A percentile compares a stretch with the other conserved stretches of the same genome.
These are phyloP conservation scores for Sylvia borin DNA, from an alignment of 2,797 vertebrate species.

Conservation along the genomic window DNA sequence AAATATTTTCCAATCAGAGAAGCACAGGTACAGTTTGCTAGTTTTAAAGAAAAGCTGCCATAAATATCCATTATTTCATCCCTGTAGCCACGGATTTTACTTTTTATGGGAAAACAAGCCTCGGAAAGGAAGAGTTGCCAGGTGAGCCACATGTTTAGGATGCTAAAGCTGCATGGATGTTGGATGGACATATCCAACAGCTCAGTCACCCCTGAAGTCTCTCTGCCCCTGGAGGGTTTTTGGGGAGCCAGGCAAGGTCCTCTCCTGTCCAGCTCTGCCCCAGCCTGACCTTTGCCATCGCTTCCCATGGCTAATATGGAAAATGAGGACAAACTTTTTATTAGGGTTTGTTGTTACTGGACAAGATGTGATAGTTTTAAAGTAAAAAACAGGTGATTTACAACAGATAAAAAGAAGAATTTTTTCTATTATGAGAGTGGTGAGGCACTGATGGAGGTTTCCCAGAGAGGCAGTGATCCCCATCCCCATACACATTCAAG, in stretches of 20 bases:
- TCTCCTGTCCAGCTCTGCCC: not conserved
- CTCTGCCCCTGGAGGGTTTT: not conserved
- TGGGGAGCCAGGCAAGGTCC: not conserved
- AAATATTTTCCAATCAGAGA: not conserved
- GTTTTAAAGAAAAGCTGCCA: not conserved
- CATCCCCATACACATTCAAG: not conserved
- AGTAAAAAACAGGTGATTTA: not conserved
- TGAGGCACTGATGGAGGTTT: not conserved
- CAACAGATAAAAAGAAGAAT: not conserved
- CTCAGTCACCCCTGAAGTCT: not conserved
- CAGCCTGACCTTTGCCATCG: not conserved
- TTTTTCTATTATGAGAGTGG: not conserved
- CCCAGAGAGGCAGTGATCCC: too few relatives aligned
- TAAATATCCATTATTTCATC: rapidly evolving
- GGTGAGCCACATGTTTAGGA: not conserved
- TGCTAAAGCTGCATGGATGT: not conserved
- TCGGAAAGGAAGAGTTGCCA: not conserved
- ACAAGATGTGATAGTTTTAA: not conserved
- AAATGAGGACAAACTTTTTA: not conserved
- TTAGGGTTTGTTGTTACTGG: not conserved
- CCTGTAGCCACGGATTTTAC: not conserved
- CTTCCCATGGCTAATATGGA: not conserved
- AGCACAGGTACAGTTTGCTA: not conserved
- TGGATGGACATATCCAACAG: not conserved
- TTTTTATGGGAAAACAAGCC: not conserved